phyloP scores from a whole-genome alignment of 2,888 invertebrate species.

The Trachelus iudaicus region DNA sequence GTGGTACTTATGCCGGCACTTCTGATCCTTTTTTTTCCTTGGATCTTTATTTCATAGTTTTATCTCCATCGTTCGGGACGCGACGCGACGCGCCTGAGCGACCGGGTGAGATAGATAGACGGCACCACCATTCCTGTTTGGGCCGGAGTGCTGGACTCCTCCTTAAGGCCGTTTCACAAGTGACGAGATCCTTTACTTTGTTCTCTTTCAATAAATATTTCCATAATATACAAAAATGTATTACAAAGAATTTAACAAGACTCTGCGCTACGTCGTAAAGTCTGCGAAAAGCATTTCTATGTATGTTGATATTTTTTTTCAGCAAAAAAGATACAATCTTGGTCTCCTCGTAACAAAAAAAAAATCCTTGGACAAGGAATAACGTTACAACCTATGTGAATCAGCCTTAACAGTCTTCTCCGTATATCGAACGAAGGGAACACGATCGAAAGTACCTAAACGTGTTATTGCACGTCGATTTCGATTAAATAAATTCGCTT shows the following conservation, averaged over 20 bases:
- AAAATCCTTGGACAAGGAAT: not conserved
- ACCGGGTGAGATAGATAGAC: not conserved
- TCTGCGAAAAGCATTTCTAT: not conserved
- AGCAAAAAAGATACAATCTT: not conserved
- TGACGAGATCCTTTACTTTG: not conserved
- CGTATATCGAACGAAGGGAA: not conserved
- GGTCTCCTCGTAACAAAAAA: not conserved
- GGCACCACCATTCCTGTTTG: not conserved
- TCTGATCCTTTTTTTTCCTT: slow-evolving; percentile 21
- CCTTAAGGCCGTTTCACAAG: slow-evolving; percentile 4
- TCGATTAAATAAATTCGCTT: not conserved
- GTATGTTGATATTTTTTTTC: not conserved
- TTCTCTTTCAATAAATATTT: not conserved
- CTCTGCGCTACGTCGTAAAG: not conserved
- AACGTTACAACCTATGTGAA: not conserved
- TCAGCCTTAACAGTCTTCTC: not conserved
- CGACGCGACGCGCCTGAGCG: not conserved
- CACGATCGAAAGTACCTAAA: not conserved
- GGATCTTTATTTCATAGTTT: slow-evolving; percentile 23
- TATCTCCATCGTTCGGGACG: slow-evolving; percentile 7
- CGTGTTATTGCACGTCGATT: not conserved
- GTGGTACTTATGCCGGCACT: slow-evolving; percentile 3
- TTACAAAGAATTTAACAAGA: not conserved
- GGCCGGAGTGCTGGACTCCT: not conserved
- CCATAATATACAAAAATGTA: not conserved